These are phyloP conservation scores for Empis livida DNA, from an alignment of 2,888 invertebrate genomes.

Conservation along the genomic window DNA sequence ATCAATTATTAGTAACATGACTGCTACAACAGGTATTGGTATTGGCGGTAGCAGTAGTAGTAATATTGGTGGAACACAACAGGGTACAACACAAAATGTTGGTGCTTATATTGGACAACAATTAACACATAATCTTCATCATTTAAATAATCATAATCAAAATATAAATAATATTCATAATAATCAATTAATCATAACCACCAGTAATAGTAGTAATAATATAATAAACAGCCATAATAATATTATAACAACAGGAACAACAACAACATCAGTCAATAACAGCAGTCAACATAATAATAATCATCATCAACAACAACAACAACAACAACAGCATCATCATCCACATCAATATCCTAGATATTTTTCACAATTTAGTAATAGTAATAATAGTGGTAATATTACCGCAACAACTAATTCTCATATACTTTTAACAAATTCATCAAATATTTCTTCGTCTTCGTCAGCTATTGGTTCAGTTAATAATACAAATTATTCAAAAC, in stretches of 20 bases:
- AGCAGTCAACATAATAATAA: not conserved
- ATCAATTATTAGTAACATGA: conserved; percentile 11
- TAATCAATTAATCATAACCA: not conserved
- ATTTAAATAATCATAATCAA: not conserved
- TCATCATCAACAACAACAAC: conserved; percentile 1
- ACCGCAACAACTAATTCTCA: conserved; percentile 3
- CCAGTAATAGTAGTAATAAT: not conserved
- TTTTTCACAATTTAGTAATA: conserved; percentile 16
- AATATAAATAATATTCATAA: not conserved
- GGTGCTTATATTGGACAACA: conserved; percentile 16
- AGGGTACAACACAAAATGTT: no score
- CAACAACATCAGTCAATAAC: not conserved
- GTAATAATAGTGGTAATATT: conserved; percentile 9
- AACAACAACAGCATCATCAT: conserved; percentile 13
- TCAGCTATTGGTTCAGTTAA: not conserved
- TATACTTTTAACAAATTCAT: not conserved
- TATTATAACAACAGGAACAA: not conserved
- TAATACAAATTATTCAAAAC: not conserved
- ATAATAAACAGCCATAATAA: not conserved
- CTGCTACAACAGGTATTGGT: conserved; percentile 8
- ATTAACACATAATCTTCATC: not conserved
- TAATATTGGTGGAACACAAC: conserved; percentile 6
- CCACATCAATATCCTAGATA: conserved; percentile 13
- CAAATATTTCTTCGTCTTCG: not conserved
- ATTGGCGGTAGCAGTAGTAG: conserved; percentile 1